Percentiles rank a stretch among this genome's conserved stretches.
These are phyloP conservation scores for Nesometra sesokonis DNA, from an alignment of 35 echinoderm and acorn worm species.

Conservation along the genomic window DNA sequence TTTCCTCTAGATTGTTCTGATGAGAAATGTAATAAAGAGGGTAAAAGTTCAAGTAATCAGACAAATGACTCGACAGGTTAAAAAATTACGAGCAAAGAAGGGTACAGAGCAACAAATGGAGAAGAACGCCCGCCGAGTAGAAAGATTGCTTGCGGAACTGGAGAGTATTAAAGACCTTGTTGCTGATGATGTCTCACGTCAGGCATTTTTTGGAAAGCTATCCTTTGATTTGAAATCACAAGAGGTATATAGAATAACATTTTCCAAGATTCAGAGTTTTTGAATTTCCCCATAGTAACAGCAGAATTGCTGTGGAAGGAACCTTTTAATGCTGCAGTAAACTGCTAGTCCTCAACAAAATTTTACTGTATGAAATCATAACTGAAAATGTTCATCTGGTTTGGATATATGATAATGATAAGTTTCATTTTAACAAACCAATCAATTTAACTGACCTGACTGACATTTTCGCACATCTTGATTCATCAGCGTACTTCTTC, in stretches of 20 bases:
- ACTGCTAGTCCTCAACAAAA: too few species aligned
- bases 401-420: too few species aligned
- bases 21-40: neutral
- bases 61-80: neutral
- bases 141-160: constrained; percentile 29
- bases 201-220: constrained; percentile 4
- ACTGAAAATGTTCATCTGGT: too few species aligned
- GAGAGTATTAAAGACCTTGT: constrained; percentile 48
- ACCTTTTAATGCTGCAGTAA: too few species aligned
- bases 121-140: constrained; percentile 33
- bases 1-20: neutral
- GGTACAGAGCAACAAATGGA: constrained; percentile 29
- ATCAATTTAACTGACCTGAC: too few species aligned
- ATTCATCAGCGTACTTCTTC: too few species aligned
- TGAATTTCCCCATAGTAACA: too few species aligned
- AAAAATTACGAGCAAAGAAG: constrained; percentile 1
- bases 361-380: too few species aligned
- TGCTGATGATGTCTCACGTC: constrained; percentile 23
- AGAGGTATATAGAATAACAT: neutral
- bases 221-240: neutral
- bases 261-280: too few species aligned
- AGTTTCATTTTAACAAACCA: too few species aligned
- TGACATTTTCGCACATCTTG: too few species aligned
- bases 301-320: too few species aligned
- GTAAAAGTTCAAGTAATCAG: constrained; percentile 1